A percentile compares a stretch with the other conserved stretches of the same genome.
These are phyloP conservation scores for Cecropterus lyciades DNA, from an alignment of 1,140 invertebrate genomes.

Conservation along the genomic window DNA sequence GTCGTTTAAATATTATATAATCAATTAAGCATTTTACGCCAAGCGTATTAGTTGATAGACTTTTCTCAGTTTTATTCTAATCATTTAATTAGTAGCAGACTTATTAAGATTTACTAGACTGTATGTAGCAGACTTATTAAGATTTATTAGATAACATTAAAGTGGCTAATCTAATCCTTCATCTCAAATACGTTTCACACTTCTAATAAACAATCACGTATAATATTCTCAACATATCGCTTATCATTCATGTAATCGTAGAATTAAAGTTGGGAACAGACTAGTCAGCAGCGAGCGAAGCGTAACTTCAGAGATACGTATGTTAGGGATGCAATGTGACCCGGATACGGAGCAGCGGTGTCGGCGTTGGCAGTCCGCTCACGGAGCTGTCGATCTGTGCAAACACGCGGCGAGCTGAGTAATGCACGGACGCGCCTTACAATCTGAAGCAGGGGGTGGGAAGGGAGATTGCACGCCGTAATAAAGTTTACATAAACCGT, in stretches of 20 bases:
- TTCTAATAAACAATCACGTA: too few relatives aligned
- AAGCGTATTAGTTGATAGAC: too few relatives aligned
- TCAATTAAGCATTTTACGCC: too few relatives aligned
- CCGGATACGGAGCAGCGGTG: conserved; percentile 54
- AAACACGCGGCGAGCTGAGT: conserved; percentile 72
- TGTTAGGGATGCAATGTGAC: conserved; percentile 47
- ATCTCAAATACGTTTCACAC: too few relatives aligned
- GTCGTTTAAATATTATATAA: too few relatives aligned
- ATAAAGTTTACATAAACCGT: conserved; percentile 81
- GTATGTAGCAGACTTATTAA: too few relatives aligned
- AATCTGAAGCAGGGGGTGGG: conserved; percentile 51
- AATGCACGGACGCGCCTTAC: conserved; percentile 72
- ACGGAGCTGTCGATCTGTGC: conserved; percentile 72
- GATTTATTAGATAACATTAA: too few relatives aligned
- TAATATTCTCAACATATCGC: background rate
- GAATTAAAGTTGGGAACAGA: background rate
- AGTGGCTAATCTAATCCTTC: too few relatives aligned
- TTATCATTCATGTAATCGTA: background rate
- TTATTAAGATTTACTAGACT: too few relatives aligned
- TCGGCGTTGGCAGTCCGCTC: conserved; percentile 63
- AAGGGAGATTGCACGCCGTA: conserved; percentile 59
- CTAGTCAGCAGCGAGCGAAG: background rate
- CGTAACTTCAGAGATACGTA: conserved; percentile 11
- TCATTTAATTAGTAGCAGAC: too few relatives aligned
- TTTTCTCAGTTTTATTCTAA: too few relatives aligned